Base-by-base conservation (phyloP, 1,140 invertebrate genomes). In the Bombus soroeensis region DNA sequence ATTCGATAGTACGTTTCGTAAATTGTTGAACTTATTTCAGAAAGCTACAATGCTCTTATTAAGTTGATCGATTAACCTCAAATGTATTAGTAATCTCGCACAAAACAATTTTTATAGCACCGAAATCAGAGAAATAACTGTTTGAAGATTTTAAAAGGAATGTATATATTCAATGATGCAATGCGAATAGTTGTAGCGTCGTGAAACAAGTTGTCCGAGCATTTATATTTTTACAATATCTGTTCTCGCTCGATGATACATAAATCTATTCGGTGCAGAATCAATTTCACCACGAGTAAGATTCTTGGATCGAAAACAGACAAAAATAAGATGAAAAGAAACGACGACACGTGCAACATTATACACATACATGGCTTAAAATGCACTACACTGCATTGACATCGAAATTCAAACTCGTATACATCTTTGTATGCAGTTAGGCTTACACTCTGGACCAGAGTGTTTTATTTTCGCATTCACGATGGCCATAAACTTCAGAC, bases 371-470 rank as follows among this genome's bases (percentile, higher is more conserved):
- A 41, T 22, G 68, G 71, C 66, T 71, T 79, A 47, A 76, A 72
- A 53, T 62, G 62, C 62, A 43, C 57, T 41, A 66, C 82, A 41
- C 66, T 57, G 80, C 71, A 81, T 37, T 43, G 78, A 85, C 78
- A 74, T 80, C 57, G 78, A 74, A 87, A 89, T 90, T 89, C 62
- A 84, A 90, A 87, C 37, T 90, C 85, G 85, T 89, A 87, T 84
- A 89, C 86, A 81, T 64, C 37, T 81, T 87, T 71, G 76, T 84
- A 71, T 73, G 79, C 62, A 82, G 70, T 66, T 64, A 68, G 28
- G 41, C 32, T 66, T 34, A 39, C 43, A 37, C 59, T 78, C 59
- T 32, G 43, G 28, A 37, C 18, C 75, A 78, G 68, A 83, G 59
- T 57, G 43, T 75, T 59, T 72, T 59, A 57, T 32, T 32, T 57